Evolutionary conservation across 1,140 invertebrate genomes (phyloP).

Genomic region (Hyles vespertilio): DNA sequence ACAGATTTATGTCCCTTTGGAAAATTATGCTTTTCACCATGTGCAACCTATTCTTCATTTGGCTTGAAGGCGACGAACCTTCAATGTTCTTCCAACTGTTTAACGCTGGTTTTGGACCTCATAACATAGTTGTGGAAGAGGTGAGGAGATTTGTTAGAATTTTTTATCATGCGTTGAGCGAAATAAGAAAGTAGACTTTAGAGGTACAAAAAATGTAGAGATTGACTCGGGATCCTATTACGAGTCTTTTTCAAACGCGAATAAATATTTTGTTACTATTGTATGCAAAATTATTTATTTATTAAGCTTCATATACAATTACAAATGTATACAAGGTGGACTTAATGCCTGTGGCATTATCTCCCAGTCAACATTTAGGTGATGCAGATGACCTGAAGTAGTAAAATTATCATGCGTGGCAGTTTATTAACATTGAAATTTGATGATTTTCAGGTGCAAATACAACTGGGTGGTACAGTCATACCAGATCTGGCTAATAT

Average conservation of each 20-base stretch:
- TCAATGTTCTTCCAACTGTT: conserved; percentile 87
- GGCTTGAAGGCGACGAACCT: conserved; percentile 85
- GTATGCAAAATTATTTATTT: too few relatives aligned
- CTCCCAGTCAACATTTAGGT: too few relatives aligned
- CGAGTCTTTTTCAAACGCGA: too few relatives aligned
- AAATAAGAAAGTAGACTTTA: too few relatives aligned
- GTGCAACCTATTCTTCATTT: conserved; percentile 83
- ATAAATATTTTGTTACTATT: too few relatives aligned
- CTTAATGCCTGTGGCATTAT: too few relatives aligned
- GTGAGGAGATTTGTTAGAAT: conserved; percentile 54
- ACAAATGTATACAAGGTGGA: too few relatives aligned
- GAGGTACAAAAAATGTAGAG: too few relatives aligned
- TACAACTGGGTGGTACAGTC: conserved; percentile 70
- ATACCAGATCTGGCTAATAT: conserved; percentile 86
- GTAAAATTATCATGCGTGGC: too few relatives aligned
- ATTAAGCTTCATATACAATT: too few relatives aligned
- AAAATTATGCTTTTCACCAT: conserved; percentile 90
- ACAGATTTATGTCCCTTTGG: conserved; percentile 92
- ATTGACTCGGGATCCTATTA: too few relatives aligned
- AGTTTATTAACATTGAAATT: background rate
- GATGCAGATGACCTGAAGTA: too few relatives aligned
- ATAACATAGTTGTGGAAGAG: conserved; percentile 87
- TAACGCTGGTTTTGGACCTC: conserved; percentile 83
- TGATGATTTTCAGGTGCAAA: conserved; percentile 74
- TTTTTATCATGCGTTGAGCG: conserved; percentile 1